Base-by-base conservation (phyloP, 1,140 invertebrate species). In the Whitmania pigra region DNA sequence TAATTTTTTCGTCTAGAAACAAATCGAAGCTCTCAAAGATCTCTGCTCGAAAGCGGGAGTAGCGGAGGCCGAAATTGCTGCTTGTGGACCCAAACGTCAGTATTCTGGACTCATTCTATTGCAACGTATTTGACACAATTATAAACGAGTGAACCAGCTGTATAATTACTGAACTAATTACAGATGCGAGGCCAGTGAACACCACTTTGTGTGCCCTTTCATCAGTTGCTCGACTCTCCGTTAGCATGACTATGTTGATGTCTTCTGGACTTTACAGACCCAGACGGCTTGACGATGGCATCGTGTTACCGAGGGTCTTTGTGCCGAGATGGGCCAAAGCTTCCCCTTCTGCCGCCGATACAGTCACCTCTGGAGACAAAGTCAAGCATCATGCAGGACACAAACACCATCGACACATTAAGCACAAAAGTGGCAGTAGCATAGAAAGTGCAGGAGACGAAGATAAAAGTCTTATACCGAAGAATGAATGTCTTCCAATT, bases 241-340 rank as follows among this genome's bases (percentile, higher is more conserved):
- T 74, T 40, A 67, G 60, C 60, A 74, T 74, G 73, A 74, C 73
- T 27, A 74, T 74, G 73, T 71, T 70, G 29, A 74, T 74, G 70
- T 74, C 73, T 22, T 74, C 73, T 11, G 73, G 73, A 3, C 60
- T 74, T 27, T 74, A 66, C 69, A 31, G 69, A 40, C 68, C 69
- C 13, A 40, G 69, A 54, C 3, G 15, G 17, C 69, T 54, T 11
- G 36, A 53, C 43, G 69, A 70, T 27, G 53, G 53, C 36, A 25
- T 53, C 69, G n/a, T 53, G n/a, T 25, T 70, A 25, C 69, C 69
- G 43, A 70, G 53, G 53, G 69, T 70, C 53, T 49, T 70, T 25
- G 69, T 36, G 31, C 68, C 69, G 13, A 63, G 29, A 31, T 63
- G 57, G 57, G 57, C 57, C 22, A 63, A 31, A 15, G 22, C 57